Evolutionary conservation across 2,797 vertebrate genomes (phyloP), one percentile per base, ranked within the genome.

Genomic region (Hephaestus fuliginosus): DNA sequence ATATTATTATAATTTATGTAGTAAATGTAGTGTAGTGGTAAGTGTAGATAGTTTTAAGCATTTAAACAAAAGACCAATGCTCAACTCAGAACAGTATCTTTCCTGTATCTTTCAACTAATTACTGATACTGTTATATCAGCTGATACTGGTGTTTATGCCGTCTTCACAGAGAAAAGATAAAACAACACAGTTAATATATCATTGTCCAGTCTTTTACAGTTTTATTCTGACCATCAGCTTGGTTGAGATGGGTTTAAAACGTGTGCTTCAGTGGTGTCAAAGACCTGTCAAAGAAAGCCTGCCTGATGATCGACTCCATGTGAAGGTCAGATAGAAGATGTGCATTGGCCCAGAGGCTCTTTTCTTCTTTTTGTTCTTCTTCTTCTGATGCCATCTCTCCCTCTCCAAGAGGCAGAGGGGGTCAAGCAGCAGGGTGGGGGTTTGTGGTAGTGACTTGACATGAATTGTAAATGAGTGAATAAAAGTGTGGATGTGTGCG

Each of bases 401-500:
- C 62, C 39, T 74, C 67, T 65, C 51, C 18, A 64, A 75, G 67
- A 86, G 51, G 70, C 28, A 14, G 74, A 63, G 68, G 36, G 52
- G 85, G 81, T 90, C 76, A 78, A 82, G 67, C 56, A 78, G 77
- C 72, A 65, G 70, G 28, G 6, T 51, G 41, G 71, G 70, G 65
- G 75, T 20, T 22, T 76, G 65, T 30, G 68, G 30, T 71, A 41
- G 63, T 80, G 83, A 85, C 88, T 88, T 87, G 84, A 91, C 90
- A 84, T 92, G 91, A 93, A 92, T 93, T 87, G 86, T 89, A 94
- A 93, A 94, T 92, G 90, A 93, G 90, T 83, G 69, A 88, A 88
- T 86, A 89, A 90, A 91, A 90, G 80, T 88, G 83, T 81, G 84
- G 63, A 82, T 58, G 76, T 72, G 82, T 84, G 89, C 48, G 81